Evolutionary conservation across 2,113 vertebrate genomes (phyloP), one percentile per base, ranked within the genome.

Genomic region (Rhinoptilus africanus): DNA sequence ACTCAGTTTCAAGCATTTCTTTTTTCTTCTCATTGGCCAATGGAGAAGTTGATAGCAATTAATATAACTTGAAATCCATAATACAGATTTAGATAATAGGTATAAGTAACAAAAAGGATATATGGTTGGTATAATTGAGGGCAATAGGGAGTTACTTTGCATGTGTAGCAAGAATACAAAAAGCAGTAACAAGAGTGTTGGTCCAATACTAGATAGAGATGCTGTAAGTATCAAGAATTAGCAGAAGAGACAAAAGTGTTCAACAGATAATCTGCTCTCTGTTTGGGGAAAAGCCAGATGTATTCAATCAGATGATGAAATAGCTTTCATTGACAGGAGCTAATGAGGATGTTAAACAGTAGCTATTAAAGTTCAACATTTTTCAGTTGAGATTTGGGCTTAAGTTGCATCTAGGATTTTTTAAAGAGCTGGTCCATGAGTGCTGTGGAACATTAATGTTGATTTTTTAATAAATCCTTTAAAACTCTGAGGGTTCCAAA

Each of bases 391-490:
- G 16, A 78, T 83, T 66, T 75, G 68, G 84, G 56, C 56, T 78
- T 60, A 84, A 75, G 23, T 64, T 95, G 48, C 47, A 47, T 81
- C 23, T 74, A 71, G 32, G 50, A 51, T 83, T 93, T 76, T 91
- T 90, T 69, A 47, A 34, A 82, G 57, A 77, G n/a, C 45, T 76
- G 32, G 9, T 63, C 85, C 20, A 2, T 76, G 48, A 85, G 17
- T 76, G 16, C 35, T 69, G 53, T 59, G 39, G 34, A 83, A 57
- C 15, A 26, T 75, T 56, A 78, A 56, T 93, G 76, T 22, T 76
- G 63, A 56, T 93, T 92, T 95, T 92, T 91, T 53, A 89, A 68
- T 67, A 95, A 93, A 88, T 64, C 47, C 32, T 75, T 86, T 92
- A n/a, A 75, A 75, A 83, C 24, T 74, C 47, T 21, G 47, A 51